Evolutionary conservation across 2,888 invertebrate species (phyloP), one percentile per base, ranked within the genome.

Genomic region (Chymomyza procnemis): DNA sequence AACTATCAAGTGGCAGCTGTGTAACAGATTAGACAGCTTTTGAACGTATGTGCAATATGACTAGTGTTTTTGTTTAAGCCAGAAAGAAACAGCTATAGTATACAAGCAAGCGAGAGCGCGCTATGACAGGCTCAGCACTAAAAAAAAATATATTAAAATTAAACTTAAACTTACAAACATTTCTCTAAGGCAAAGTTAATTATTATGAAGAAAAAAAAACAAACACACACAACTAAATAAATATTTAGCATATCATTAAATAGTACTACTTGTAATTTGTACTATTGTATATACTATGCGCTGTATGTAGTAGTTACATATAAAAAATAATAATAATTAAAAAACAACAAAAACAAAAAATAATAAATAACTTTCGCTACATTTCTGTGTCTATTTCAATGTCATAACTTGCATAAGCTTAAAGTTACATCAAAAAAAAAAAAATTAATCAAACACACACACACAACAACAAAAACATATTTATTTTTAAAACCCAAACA

Each of bases 1-100:
- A 66, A 48, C 22, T 57, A 58, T 21, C 47, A 61, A 50, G 41
- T 21, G 50, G 30, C 55, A 41, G 57, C 54, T 18, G 34, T 41
- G 34, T 41, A 12, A 41, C 34, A 41, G 9, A 41, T 26, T 56
- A 73, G 71, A 68, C 67, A 74, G 74, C 74, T 74, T 76, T 78
- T 75, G 66, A 80, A 90, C 90, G 88, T 90, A 91, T 91, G 91
- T 91, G 91, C 91, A 91, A 91, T 91, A 91, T 89, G 87, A 90
- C 91, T 91, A 91, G 91, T n/a, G n/a, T 91, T 91, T 82, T 87
- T 76, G 71, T 78, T 85, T 85, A 78, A 78, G 84, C 63, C 57
- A 54, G 19, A 4, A 58, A 63, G 62, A 26, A 61, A 26, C 26
- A 26, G 26, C 3, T 26, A 26, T 26, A 26, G 26, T 5, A 5